Evolutionary conservation across 2,888 invertebrate genomes (phyloP).

Genomic region (Actias luna): DNA sequence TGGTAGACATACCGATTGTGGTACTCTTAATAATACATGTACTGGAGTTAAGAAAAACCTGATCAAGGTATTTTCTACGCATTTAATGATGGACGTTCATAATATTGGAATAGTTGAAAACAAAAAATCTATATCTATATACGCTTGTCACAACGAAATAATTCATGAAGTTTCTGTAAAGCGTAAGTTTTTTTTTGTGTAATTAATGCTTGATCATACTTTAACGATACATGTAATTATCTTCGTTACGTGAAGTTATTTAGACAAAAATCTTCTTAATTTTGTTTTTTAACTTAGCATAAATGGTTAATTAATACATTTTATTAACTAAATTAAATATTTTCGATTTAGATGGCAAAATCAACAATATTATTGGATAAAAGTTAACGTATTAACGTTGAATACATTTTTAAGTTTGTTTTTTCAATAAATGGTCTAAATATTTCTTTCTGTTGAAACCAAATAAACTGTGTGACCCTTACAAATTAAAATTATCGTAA

Average conservation of each 20-base stretch:
- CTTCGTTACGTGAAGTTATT: background rate
- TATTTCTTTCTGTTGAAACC: no score
- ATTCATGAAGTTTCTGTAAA: background rate
- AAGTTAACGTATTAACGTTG: no score
- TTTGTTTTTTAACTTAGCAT: background rate
- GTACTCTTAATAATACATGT: slow-evolving; percentile 56
- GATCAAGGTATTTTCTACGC: slow-evolving; percentile 38
- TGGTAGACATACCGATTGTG: slow-evolving; percentile 61
- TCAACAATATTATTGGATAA: background rate
- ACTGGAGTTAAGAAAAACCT: slow-evolving; percentile 51
- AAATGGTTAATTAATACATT: no score
- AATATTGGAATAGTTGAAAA: slow-evolving; percentile 8
- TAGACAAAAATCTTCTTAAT: background rate
- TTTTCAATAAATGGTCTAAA: no score
- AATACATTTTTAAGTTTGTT: no score
- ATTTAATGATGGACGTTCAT: slow-evolving; percentile 53
- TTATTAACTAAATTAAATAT: background rate
- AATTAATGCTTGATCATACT: background rate
- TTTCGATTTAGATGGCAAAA: background rate
- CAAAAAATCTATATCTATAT: slow-evolving; percentile 24
- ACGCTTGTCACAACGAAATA: slow-evolving; percentile 15
- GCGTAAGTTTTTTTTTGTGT: background rate
- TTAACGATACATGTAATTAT: background rate
- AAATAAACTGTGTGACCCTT: no score
- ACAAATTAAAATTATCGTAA: no score